These are phyloP conservation scores for Oryzias sinensis DNA, from an alignment of 2,797 vertebrate genomes.

Conservation along the genomic window DNA sequence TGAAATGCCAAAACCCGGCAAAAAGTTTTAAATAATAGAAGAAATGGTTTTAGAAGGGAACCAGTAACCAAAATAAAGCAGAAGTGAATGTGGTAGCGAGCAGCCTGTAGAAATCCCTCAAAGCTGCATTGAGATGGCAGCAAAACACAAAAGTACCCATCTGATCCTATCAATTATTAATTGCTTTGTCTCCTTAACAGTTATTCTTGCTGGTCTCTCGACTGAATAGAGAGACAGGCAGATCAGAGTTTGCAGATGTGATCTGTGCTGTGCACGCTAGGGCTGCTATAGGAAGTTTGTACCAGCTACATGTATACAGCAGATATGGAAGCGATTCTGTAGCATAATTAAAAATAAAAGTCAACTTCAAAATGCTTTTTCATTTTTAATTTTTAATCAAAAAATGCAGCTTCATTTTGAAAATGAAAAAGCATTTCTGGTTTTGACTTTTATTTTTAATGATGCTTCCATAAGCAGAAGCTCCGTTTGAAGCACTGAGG, in stretches of 20 bases:
- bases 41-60: slow-evolving; percentile 38
- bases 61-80: slow-evolving; percentile 28
- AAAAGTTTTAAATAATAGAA: slow-evolving; percentile 39
- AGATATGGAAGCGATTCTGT: no score
- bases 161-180: slow-evolving; percentile 62
- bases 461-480: no score
- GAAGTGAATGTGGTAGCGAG: slow-evolving; percentile 9
- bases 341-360: no score
- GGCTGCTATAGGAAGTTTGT: no score
- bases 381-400: no score
- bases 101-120: slow-evolving; percentile 16
- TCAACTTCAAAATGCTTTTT: no score
- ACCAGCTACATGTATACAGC: no score
- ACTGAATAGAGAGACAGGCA: slow-evolving; percentile 17
- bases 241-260: slow-evolving; percentile 15
- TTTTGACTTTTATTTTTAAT: no score
- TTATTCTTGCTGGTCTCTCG: slow-evolving; percentile 34
- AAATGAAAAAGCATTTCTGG: no score
- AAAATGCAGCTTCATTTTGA: no score
- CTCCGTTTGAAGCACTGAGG: no score
- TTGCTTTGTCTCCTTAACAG: slow-evolving; percentile 44
- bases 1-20: slow-evolving; percentile 55
- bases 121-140: slow-evolving; percentile 28
- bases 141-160: slow-evolving; percentile 46
- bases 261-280: slow-evolving; percentile 14